Evolutionary conservation across 1,140 invertebrate genomes (phyloP).

Genomic region (Megalonaias nervosa): DNA sequence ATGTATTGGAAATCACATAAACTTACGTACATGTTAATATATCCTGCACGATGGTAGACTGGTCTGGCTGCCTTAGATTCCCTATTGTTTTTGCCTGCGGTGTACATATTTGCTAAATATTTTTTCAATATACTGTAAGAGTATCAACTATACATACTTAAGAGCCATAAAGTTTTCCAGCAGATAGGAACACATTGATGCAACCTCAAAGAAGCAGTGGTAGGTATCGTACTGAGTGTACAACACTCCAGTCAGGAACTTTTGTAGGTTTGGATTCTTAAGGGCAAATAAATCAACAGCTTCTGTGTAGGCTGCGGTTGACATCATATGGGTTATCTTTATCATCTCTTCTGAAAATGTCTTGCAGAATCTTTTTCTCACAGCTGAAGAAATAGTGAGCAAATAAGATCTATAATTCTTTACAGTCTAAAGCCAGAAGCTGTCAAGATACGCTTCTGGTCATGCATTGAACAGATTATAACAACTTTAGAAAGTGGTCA

Average conservation of each 20-base stretch:
- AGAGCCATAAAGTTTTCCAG: conserved; percentile 27
- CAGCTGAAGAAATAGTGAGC: background rate
- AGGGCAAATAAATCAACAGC: conserved; percentile 21
- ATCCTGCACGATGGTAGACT: no score
- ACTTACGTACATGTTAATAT: no score
- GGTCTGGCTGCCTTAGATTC: no score
- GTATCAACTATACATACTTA: background rate
- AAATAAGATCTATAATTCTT: no score
- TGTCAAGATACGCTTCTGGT: background rate
- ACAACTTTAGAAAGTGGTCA: no score
- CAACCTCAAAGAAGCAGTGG: conserved; percentile 36
- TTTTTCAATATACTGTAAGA: background rate
- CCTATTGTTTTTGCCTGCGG: no score
- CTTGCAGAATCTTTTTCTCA: conserved; percentile 22
- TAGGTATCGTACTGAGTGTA: conserved; percentile 26
- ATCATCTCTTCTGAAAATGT: conserved; percentile 24
- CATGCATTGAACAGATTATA: background rate
- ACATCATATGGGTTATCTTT: conserved; percentile 4
- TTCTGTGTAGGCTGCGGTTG: conserved; percentile 16
- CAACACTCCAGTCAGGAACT: conserved; percentile 23
- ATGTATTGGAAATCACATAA: no score
- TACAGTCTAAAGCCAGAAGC: no score
- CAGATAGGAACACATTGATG: conserved; percentile 10
- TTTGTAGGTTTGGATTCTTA: conserved; percentile 34
- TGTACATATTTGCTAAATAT: no score